Base-by-base conservation (phyloP, 2,113 vertebrate species). In the Entelurus aequoreus region DNA sequence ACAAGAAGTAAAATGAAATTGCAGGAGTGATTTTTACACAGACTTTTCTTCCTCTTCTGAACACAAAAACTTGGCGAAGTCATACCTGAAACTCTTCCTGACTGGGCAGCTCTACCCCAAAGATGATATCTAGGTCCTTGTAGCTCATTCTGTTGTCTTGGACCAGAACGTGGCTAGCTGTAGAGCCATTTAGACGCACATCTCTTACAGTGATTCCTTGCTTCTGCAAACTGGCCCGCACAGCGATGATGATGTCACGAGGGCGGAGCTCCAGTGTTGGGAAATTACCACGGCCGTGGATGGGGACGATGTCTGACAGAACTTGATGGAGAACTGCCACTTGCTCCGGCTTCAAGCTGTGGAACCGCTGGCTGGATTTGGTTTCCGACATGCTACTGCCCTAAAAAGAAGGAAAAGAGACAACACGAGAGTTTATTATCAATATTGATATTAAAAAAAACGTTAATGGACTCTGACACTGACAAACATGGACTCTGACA, bases 91-190 rank as follows among this genome's bases (percentile, higher is more conserved):
- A 99, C 74, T 95, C 93, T 2, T 93, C 84, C 71, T 95, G 94
- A 55, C 86, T 92, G 66, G 93, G 91, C 73, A 98, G 84, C 57
- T 94, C 94, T 63, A 98, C 93, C 12, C 92, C 89, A 75, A 99
- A 98, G 86, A 98, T 97, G 77, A 99, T 91, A 79, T 99, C 96
- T 62, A 99, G 86, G 81, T 99, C 97, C 70, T 98, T 99, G 82
- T 95, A 98, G 68, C 86, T 93, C 40, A 93, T 94, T 42, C 95
- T 94, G 3, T 89, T 96, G 83, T 93, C 93, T 59, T 91, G 86
- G 35, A 94, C 92, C 0, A 99, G 91, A 75, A 99, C 91, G 79
- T 97, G 95, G 67, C 95, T 98, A 54, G 97, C 97, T 2, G 94
- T 96, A 10, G 97, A 99, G 52, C 96, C 97, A 0, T 99, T 99